Base-by-base conservation (phyloP, 2,797 vertebrate species). In the Pseudomugil tenellus region DNA sequence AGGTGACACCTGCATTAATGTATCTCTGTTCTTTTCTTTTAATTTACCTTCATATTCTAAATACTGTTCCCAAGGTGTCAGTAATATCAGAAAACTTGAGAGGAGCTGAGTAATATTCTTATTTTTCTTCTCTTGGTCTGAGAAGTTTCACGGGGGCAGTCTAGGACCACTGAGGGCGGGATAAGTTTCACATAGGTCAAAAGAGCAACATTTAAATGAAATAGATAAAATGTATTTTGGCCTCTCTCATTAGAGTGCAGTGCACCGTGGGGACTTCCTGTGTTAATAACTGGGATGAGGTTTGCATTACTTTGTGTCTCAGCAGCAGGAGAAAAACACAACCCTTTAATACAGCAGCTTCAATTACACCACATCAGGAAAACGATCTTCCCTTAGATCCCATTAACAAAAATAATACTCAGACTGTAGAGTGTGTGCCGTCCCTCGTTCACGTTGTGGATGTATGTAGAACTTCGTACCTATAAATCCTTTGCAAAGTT, bases 331-430 rank as follows among this genome's bases (percentile, higher is more conserved):
- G 82, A 92, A 81, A 87, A 90, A 86, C 80, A 76, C 90, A 91
- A 79, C 84, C 92, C 93, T 94, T 91, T 93, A 94, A 94, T 93
- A 93, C 83, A 90, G 83, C 80, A 73, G 81, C 87, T 91, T 91
- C 86, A 92, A 93, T 93, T 93, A 93, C 87, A 93, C 90, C 83
- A 85, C 88, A 88, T 92, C 91, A 91, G 85, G 87, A 88, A 86
- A 88, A 87, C 60, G 79, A 87, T 88, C 88, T 89, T 80, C 85
- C 73, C 85, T 87, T 87, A 91, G 89, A 90, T 92, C 89, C 86
- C 80, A 93, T 93, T 90, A 89, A 88, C 83, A 83, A 87, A 85
- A 88, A 88, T 73, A 77, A 86, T 86, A 74, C 74, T 74, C 70
- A 58, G 85, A 68, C 76, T 69, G 51, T 68, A 48, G 43, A 26